phyloP scores from a whole-genome alignment of 2,113 vertebrate genomes.

The Python bivittatus region DNA sequence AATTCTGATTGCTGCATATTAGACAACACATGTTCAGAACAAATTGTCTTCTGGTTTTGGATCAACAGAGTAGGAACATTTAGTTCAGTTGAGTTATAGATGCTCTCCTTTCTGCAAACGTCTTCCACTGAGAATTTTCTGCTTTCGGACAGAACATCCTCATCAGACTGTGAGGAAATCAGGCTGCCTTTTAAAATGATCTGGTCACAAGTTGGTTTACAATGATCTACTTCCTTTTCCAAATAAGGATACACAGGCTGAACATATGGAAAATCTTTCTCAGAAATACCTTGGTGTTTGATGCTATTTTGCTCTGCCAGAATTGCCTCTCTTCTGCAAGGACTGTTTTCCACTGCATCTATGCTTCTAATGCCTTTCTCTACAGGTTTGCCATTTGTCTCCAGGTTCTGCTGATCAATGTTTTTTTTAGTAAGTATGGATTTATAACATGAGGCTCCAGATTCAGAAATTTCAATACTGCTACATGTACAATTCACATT shows the following conservation, averaged over 20 bases:
- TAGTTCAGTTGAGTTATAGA: rapidly evolving
- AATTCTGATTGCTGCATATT: background rate
- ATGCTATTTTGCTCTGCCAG: background rate
- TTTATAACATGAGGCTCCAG: background rate
- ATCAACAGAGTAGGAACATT: background rate
- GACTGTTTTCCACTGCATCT: background rate
- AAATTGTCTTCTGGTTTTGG: too few relatives aligned
- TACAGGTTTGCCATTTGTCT: background rate
- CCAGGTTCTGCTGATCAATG: background rate
- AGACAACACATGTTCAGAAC: background rate
- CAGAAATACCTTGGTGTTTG: background rate
- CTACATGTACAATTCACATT: background rate
- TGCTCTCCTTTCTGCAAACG: rapidly evolving
- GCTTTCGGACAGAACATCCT: background rate
- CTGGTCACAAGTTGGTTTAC: background rate
- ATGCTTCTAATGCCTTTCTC: background rate
- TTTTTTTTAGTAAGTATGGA: background rate
- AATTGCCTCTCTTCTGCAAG: background rate
- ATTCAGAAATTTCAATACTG: background rate
- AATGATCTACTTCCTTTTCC: background rate
- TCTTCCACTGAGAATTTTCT: background rate
- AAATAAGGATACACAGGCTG: background rate
- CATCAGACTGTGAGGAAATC: background rate
- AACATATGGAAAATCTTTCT: background rate
- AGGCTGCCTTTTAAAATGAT: background rate